Evolutionary conservation across 2,888 invertebrate genomes (phyloP), one percentile per base, ranked within the genome.

Genomic region (Hemithea aestivaria): DNA sequence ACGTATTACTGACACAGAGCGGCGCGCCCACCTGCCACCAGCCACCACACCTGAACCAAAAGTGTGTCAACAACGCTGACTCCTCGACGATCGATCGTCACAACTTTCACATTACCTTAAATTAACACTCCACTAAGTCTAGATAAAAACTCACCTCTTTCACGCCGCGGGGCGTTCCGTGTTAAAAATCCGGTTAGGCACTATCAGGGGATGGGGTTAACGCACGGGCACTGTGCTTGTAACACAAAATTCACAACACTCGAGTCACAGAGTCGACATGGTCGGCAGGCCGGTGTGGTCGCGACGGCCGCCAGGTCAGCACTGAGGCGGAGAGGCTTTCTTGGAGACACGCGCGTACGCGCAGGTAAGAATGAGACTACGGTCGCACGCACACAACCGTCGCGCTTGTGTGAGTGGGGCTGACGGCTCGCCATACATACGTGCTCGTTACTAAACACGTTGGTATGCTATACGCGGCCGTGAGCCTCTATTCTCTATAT

Each of bases 21-120:
- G 66, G 67, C 83, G 80, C 84, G 73, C 83, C 82, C 83, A 82
- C 83, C 81, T 82, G 80, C 69, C 65, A 80, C 69, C 65, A 58
- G 66, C 69, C 60, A 71, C 75, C 78, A 73, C 82, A 81, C 82
- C 81, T 81, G 83, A 80, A 66, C 71, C 73, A 82, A 82, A 85
- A 84, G 85, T 87, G 69, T 87, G 85, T 84, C 85, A 85, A 68
- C 76, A 62, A 52, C 67, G 61, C 70, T 72, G 72, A 81, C 81
- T 82, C 79, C 73, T 79, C 76, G 58, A 52, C 75, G 73, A 76
- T 73, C 73, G 69, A 77, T 78, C 73, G 79, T 72, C 73, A 70
- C 68, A 77, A 85, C 85, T 87, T 87, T 87, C 87, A 87, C 87
- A 83, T 85, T 73, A 81, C 77, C 80, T 82, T 81, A 79, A 79